These are phyloP conservation scores for Tapirus terrestris DNA, from an alignment of 2,113 vertebrate species.

Conservation along the genomic window DNA sequence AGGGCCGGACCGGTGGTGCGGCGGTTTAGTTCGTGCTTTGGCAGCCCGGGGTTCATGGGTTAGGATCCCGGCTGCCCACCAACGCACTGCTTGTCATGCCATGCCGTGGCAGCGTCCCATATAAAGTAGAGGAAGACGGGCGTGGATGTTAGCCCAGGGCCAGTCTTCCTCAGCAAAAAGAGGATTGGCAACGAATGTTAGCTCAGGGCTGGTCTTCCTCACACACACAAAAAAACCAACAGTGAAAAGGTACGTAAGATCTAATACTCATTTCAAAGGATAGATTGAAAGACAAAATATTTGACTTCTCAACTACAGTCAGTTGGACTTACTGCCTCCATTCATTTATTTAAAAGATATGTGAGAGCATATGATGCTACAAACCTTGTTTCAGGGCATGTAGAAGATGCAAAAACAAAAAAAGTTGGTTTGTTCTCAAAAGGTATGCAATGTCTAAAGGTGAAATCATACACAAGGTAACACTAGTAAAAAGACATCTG, in stretches of 20 bases:
- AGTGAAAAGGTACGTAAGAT: background rate
- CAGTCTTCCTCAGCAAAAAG: too few species aligned
- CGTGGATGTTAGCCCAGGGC: too few species aligned
- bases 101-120: too few species aligned
- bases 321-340: background rate
- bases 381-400: background rate
- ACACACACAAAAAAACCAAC: background rate
- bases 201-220: too few species aligned
- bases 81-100: too few species aligned
- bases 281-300: background rate
- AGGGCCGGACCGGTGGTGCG: too few species aligned
- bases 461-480: background rate
- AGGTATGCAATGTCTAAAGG: background rate
- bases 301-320: background rate
- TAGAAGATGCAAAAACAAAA: background rate
- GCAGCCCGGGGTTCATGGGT: too few species aligned
- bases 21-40: too few species aligned
- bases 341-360: background rate
- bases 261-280: background rate
- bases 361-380: background rate
- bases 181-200: too few species aligned
- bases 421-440: background rate
- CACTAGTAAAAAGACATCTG: background rate
- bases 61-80: too few species aligned
- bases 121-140: too few species aligned